A percentile compares a stretch with the other conserved stretches of the same genome.
phyloP scores from a whole-genome alignment of 2,113 vertebrate genomes.

The Amblyornis subalaris region DNA sequence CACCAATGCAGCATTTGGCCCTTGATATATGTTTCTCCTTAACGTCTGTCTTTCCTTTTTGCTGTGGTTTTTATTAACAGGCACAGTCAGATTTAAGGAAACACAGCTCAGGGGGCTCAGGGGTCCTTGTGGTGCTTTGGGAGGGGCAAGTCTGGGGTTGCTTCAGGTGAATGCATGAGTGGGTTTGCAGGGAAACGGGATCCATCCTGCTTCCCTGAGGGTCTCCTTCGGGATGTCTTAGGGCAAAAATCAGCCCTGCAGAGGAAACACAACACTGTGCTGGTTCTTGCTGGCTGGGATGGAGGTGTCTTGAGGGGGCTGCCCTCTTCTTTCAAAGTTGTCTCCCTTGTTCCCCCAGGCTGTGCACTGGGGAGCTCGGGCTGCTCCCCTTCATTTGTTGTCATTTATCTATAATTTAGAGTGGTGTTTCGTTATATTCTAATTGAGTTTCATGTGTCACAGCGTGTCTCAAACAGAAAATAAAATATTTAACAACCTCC shows the following conservation, averaged over 20 bases:
- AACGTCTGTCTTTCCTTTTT: neutral
- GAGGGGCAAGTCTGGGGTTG: neutral
- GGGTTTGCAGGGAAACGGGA: neutral
- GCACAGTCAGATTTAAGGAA: neutral
- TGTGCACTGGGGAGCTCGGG: neutral
- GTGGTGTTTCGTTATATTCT: conserved; percentile 22
- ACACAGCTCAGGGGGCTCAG: neutral
- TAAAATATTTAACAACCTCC: conserved; percentile 66
- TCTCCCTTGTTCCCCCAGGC: neutral
- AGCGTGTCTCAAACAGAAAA: conserved; percentile 52
- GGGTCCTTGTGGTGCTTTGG: fast-evolving
- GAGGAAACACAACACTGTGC: neutral
- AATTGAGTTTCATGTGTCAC: conserved; percentile 57
- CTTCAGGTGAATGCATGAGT: neutral
- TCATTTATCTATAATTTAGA: conserved; percentile 44
- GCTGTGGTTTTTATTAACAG: neutral
- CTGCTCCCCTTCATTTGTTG: conserved; percentile 18
- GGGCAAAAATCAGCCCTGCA: neutral
- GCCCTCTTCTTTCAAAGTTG: neutral
- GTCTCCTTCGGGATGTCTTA: neutral
- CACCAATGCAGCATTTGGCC: neutral
- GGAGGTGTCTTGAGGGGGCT: neutral
- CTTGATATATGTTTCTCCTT: neutral
- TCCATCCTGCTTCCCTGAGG: neutral
- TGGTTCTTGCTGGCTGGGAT: neutral